Percentiles rank a stretch among this genome's conserved stretches.
phyloP scores from a whole-genome alignment of 2,797 vertebrate genomes.

The Smutsia gigantea region DNA sequence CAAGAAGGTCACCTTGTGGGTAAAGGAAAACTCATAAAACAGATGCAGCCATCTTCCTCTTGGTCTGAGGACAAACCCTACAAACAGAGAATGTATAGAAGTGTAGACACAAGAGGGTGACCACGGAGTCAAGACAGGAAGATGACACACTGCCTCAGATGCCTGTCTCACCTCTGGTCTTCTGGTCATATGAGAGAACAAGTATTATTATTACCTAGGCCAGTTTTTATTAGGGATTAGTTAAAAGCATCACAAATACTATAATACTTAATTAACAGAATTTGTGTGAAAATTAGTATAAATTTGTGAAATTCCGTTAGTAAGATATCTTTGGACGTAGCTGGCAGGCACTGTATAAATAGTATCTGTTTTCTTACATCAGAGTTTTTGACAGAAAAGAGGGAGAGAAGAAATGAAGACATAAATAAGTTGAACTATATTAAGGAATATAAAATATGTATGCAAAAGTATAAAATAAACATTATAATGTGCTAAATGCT shows the following conservation, averaged over 20 bases:
- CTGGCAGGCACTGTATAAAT: background rate
- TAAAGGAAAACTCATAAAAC: background rate
- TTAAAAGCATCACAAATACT: background rate
- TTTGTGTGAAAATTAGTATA: background rate
- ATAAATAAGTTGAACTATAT: background rate
- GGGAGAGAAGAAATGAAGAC: background rate
- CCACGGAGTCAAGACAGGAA: too few species aligned
- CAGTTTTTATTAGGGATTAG: background rate
- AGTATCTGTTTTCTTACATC: background rate
- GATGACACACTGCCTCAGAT: fast-evolving
- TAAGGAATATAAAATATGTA: background rate
- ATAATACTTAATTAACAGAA: background rate
- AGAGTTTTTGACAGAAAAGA: background rate
- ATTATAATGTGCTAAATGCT: background rate
- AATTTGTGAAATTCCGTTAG: background rate
- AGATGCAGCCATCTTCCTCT: background rate
- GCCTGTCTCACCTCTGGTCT: background rate
- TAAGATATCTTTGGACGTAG: background rate
- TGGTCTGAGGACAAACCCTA: background rate
- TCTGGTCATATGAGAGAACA: background rate
- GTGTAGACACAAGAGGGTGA: background rate
- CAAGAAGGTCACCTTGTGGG: background rate
- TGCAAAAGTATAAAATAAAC: background rate
- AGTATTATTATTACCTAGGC: background rate
- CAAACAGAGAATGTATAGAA: background rate